phyloP scores from a whole-genome alignment of 2,888 invertebrate genomes.

The Liodrosophila aerea region DNA sequence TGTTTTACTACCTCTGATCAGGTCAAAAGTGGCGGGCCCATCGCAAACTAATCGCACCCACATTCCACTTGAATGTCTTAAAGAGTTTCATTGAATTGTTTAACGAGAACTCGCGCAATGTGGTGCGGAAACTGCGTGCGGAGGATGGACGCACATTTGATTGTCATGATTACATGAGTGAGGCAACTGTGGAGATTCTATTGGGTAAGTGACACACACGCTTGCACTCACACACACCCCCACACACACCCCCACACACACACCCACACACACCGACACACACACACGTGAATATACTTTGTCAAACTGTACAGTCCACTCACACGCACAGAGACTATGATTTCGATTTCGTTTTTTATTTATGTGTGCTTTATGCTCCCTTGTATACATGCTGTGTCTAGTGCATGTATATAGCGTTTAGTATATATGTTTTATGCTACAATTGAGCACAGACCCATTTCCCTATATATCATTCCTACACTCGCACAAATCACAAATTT shows the following conservation, averaged over 20 bases:
- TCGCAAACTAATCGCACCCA: slow-evolving; percentile 92
- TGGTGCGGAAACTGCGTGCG: slow-evolving; percentile 88
- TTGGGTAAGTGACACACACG: slow-evolving; percentile 84
- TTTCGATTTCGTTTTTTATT: slow-evolving; percentile 33
- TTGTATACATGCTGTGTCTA: slow-evolving; percentile 14
- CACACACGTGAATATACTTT: background rate
- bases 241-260: slow-evolving; percentile 3
- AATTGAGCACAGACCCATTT: slow-evolving; percentile 71
- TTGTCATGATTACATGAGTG: slow-evolving; percentile 92
- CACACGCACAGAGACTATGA: slow-evolving; percentile 49
- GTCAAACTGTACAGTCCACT: slow-evolving; percentile 57
- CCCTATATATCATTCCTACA: slow-evolving; percentile 51
- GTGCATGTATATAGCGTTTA: slow-evolving; percentile 8
- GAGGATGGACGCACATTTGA: slow-evolving; percentile 88
- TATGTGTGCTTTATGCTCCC: slow-evolving; percentile 17
- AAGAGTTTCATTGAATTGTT: slow-evolving; percentile 93
- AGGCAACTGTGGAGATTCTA: slow-evolving; percentile 91
- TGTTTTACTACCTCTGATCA: slow-evolving; percentile 71
- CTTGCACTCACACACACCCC: background rate
- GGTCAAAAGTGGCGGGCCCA: slow-evolving; percentile 93
- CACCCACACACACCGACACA: background rate
- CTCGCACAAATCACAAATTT: slow-evolving; percentile 65
- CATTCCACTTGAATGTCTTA: slow-evolving; percentile 93
- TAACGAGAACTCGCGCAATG: slow-evolving; percentile 90
- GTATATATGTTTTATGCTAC: slow-evolving; percentile 31